Percentiles rank a stretch among this genome's conserved stretches.
Evolutionary conservation across 1,140 invertebrate genomes (phyloP).

Genomic region (Panagrolaimus sp.): DNA sequence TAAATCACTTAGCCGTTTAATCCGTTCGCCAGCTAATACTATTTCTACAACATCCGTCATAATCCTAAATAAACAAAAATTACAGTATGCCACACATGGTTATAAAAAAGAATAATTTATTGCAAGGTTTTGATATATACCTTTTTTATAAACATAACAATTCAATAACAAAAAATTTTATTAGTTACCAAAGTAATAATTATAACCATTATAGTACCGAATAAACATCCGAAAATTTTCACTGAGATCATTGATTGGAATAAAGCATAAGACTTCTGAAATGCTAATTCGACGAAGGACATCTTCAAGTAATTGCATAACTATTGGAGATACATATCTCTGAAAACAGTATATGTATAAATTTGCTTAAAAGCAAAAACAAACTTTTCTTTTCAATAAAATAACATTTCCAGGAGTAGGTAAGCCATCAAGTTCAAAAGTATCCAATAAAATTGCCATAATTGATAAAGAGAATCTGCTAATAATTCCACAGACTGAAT

Average conservation of each 20-base stretch:
- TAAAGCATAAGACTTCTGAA: background rate
- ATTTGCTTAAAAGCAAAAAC: background rate
- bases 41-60: background rate
- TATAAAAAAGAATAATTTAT: no score
- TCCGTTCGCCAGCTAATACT: background rate
- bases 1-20: background rate
- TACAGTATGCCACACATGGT: no score
- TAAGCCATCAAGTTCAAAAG: background rate
- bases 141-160: no score
- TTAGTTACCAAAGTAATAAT: background rate
- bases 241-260: background rate
- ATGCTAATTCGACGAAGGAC: background rate
- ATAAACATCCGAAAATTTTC: background rate
- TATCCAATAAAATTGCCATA: background rate
- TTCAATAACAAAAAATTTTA: no score
- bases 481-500: background rate
- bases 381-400: background rate
- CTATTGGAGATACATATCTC: background rate
- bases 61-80: background rate
- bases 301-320: background rate
- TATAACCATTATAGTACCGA: background rate
- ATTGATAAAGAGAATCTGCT: background rate
- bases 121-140: no score
- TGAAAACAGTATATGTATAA: background rate
- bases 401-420: background rate